A percentile compares a stretch with the other conserved stretches of the same genome.
These are phyloP conservation scores for Drosophila demipolita DNA, from an alignment of 2,888 invertebrate species.

Conservation along the genomic window DNA sequence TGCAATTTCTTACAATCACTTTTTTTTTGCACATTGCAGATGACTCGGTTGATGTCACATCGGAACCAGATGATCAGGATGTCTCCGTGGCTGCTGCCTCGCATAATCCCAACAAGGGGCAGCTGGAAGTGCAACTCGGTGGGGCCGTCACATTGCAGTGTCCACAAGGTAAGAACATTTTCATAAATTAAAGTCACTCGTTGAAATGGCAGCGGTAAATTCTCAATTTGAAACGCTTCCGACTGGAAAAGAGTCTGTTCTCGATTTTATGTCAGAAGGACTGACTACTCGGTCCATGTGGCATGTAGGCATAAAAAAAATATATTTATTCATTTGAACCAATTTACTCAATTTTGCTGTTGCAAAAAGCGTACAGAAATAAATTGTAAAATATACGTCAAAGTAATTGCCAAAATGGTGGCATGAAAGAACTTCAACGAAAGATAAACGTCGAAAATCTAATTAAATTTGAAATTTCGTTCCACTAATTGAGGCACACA, in stretches of 20 bases:
- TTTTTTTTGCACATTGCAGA: conserved; percentile 72
- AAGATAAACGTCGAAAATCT: conserved; percentile 38
- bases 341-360: background rate
- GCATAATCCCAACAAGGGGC: conserved; percentile 86
- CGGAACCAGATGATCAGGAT: conserved; percentile 87
- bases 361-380: background rate
- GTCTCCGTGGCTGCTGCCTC: conserved; percentile 86
- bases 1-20: conserved; percentile 19
- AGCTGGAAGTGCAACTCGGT: conserved; percentile 93
- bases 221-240: too few relatives aligned
- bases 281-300: background rate
- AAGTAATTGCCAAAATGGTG: conserved; percentile 28
- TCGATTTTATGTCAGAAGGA: background rate
- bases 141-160: conserved; percentile 95
- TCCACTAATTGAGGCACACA: conserved; percentile 40
- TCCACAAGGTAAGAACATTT: conserved; percentile 88
- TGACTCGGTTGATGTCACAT: conserved; percentile 86
- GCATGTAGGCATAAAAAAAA: background rate
- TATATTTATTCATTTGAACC: too few relatives aligned
- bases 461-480: conserved; percentile 70
- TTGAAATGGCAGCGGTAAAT: background rate
- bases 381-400: conserved; percentile 38
- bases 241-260: background rate
- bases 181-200: background rate
- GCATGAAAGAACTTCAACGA: conserved; percentile 8